Base-by-base conservation (phyloP, 2,113 vertebrate genomes). In the Conger conger region DNA sequence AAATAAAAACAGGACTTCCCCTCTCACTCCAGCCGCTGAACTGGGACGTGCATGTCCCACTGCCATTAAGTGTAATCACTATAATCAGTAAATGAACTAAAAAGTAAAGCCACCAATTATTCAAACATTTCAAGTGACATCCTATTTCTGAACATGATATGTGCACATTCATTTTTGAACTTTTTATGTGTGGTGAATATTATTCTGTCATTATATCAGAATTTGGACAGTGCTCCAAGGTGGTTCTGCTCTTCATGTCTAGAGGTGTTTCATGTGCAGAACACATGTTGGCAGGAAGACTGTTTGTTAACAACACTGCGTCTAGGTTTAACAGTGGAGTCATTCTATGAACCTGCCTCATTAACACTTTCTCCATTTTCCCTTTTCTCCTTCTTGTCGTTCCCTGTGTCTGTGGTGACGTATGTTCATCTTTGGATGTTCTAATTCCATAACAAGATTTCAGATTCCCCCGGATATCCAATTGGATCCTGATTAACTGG, bases 381-480 rank as follows among this genome's bases (percentile, higher is more conserved):
- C 90, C 87, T 84, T 81, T 81, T 80, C 50, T 35, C 0, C 82
- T 79, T 16, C 20, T 36, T 53, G 33, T 73, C 77, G 78, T 50
- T 81, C 89, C 85, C 76, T 89, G 83, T 91, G 80, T 91, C 87
- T 86, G 80, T 84, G 79, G 89, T 95, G 94, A 95, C 93, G 92
- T 92, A 94, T 50, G 27, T 91, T 90, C 81, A 57, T 80, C 88
- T 91, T 87, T 87, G 90, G 88, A 87, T 87, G 89, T 80, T 91
- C 90, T 94, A 94, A 95, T 92, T 91, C 93, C 88, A 90, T 95
- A 95, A 95, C 54, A 84, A 93, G 95, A 95, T 95, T 91, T 87
- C 50, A 35, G 81, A 85, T 89, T 93, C n/a, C 88, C 89, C 91
- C 89, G 92, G 93, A 95, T 89, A 95, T 95, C 94, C 93, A 89